These are phyloP conservation scores for Rhopalosiphum nymphaeae DNA, from an alignment of 2,888 invertebrate genomes.

Conservation along the genomic window DNA sequence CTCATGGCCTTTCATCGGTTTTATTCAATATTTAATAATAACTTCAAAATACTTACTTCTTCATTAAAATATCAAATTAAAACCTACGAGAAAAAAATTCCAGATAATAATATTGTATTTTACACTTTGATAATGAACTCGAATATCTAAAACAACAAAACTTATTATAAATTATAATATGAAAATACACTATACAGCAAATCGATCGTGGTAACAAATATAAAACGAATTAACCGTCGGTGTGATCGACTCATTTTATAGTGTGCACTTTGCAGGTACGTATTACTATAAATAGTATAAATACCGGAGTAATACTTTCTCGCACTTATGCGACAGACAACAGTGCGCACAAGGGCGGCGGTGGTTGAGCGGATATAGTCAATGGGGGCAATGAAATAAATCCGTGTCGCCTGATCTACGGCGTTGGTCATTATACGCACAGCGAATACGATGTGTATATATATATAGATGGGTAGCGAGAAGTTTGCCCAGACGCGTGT, in stretches of 20 bases:
- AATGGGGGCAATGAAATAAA: background rate
- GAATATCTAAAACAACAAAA: background rate
- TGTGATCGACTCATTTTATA: background rate
- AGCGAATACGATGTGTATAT: background rate
- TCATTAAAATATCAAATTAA: no score
- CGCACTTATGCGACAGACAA: background rate
- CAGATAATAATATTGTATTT: background rate
- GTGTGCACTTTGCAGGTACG: background rate
- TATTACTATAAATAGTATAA: background rate
- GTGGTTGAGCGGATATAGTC: background rate
- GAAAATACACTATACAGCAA: background rate
- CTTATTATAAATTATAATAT: background rate
- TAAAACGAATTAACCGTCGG: background rate
- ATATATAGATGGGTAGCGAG: background rate
- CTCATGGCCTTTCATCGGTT: no score
- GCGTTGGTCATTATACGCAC: background rate
- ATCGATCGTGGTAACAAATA: background rate
- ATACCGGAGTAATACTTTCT: conserved; percentile 1
- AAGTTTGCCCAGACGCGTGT: background rate
- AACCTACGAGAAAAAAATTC: no score
- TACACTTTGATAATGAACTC: background rate
- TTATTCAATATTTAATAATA: no score
- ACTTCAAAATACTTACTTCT: no score
- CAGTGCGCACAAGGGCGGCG: background rate
- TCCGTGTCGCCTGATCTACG: background rate